Conservation (phyloP, 2,888 invertebrate genomes). For the Flexamia atlantica region DNA sequence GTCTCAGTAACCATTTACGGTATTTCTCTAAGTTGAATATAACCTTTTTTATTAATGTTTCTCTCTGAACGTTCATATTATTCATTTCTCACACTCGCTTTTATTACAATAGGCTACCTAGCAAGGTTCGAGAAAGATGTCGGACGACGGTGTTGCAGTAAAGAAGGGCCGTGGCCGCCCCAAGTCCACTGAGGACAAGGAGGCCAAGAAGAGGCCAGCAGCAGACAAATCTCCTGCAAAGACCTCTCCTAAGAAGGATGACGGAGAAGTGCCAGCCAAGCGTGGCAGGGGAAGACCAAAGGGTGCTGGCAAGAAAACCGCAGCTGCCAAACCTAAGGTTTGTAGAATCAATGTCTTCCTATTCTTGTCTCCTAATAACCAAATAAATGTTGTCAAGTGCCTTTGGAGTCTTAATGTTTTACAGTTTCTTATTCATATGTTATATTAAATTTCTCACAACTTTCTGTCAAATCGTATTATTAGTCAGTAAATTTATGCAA, state of each 20-base stretch:
- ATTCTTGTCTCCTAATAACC: no score
- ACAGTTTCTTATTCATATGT: no score
- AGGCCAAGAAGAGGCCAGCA: constrained; percentile 40
- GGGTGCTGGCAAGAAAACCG: constrained; percentile 28
- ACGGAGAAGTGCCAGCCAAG: constrained; percentile 40
- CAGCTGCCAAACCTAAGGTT: constrained; percentile 44
- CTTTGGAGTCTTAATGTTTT: no score
- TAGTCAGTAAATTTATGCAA: no score
- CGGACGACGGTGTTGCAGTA: constrained; percentile 43
- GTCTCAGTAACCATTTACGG: no score
- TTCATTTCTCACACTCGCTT: no score
- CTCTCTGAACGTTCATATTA: no score
- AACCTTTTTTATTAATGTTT: no score
- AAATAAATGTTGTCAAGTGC: no score
- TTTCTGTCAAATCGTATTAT: no score
- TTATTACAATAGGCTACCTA: background rate
- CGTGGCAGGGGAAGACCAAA: constrained; percentile 51
- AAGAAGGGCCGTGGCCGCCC: constrained; percentile 57
- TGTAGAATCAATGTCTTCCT: background rate
- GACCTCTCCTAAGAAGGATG: constrained; percentile 33
- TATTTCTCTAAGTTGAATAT: no score
- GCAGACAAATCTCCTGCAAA: constrained; percentile 50
- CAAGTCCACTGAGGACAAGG: constrained; percentile 44
- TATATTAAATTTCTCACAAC: no score
- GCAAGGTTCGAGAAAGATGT: constrained; percentile 25